Base-by-base conservation (phyloP, 1,140 invertebrate species). In the Neodiprion pinetum region DNA sequence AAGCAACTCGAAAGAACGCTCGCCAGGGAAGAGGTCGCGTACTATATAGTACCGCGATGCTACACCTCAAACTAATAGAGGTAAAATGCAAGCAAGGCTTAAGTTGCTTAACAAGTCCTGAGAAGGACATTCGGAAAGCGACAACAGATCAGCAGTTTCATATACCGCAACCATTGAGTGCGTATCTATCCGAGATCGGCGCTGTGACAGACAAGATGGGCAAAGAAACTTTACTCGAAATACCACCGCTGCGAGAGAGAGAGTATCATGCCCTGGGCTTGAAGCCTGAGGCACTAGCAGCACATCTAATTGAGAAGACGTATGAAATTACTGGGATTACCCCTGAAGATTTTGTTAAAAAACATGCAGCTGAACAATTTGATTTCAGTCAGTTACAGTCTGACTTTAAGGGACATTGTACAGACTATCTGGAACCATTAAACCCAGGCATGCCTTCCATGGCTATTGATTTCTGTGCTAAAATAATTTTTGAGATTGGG, bases 131-230 rank as follows among this genome's bases (percentile, higher is more conserved):
- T 53, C 67, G 77, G 1, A 77, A 78, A 71, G 79, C 75, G 0
- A 72, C 68, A 1, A 40, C 49, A 9, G 79, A 81, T 21, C 74
- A 76, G 11, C 14, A 71, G n/a, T 77, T 78, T 11, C 81, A 81
- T 72, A 70, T 82, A 7, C 80, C 80, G 47, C 80, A 81, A 69
- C 80, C 80, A 7, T 48, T 81, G 1, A 77, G 8, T 61, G 23
- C 74, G 0, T 77, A 73, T 14, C 49, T 81, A 17, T n/a, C 1
- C 1, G 65, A 81, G 72, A 82, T 81, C 11, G 80, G 79, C 9
- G 70, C 48, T n/a, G 72, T 75, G 23, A 75, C 47, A 28, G 80
- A 81, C 71, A 76, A 77, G 48, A 77, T 78, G 77, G 80, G 78
- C 11, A 80, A 78, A 72, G 17, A 21, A 21, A 21, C 17, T 21